phyloP scores from a whole-genome alignment of 2,797 vertebrate genomes.

The Hirundo rustica region DNA sequence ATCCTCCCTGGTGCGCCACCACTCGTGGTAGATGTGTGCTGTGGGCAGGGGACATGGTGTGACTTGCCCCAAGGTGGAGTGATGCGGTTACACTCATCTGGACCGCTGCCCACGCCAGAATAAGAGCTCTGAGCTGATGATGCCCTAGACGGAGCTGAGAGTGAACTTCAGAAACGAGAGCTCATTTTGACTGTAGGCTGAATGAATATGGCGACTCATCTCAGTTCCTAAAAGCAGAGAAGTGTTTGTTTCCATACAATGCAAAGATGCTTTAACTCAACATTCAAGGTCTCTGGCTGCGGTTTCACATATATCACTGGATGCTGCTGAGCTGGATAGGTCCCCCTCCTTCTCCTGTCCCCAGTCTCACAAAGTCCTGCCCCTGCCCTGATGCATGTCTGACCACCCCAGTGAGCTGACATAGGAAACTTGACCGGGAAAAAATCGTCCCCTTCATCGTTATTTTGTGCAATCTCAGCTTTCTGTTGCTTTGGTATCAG shows the following conservation, averaged over 20 bases:
- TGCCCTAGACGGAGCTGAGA: neutral
- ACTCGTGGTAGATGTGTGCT: neutral
- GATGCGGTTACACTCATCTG: rapidly evolving
- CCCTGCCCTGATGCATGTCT: neutral
- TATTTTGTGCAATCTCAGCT: neutral
- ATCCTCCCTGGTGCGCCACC: rapidly evolving
- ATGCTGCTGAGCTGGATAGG: neutral
- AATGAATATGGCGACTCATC: slow-evolving; percentile 15
- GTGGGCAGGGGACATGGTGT: neutral
- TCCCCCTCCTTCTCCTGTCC: neutral
- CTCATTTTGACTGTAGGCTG: neutral
- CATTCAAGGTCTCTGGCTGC: neutral
- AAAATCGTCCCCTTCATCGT: neutral
- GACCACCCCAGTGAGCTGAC: rapidly evolving
- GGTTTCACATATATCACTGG: neutral
- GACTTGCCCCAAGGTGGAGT: neutral
- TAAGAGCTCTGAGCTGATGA: neutral
- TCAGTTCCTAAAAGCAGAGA: slow-evolving; percentile 7
- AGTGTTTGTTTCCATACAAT: slow-evolving; percentile 4
- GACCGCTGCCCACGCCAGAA: neutral
- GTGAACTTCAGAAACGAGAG: neutral
- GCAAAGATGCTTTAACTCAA: neutral
- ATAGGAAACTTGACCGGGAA: neutral
- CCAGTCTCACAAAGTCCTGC: neutral
- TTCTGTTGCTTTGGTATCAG: rapidly evolving